Conservation (phyloP, 2,113 vertebrate genomes). For the Sinocyclocheilus maitianheensis region DNA sequence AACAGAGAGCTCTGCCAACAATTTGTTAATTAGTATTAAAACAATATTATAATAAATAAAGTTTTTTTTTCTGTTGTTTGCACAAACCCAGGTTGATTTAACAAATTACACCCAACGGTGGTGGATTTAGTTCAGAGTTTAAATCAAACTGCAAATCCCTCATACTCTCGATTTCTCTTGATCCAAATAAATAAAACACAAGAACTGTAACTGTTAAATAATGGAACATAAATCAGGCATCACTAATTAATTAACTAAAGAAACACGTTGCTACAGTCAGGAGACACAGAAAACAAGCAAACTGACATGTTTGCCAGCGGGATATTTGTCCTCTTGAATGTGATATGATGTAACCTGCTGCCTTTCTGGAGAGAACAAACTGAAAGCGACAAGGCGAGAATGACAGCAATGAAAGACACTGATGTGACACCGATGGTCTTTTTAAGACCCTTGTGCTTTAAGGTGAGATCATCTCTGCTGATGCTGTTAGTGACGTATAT, state of each 20-base stretch:
- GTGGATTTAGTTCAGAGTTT: not conserved
- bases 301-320: not conserved
- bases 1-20: too few relatives aligned
- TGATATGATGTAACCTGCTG: not conserved
- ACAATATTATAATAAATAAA: too few relatives aligned
- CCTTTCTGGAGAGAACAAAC: not conserved
- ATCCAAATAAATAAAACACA: not conserved
- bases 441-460: too few relatives aligned
- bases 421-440: not conserved
- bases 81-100: not conserved
- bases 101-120: not conserved
- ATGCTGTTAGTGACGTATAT: not conserved
- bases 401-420: not conserved
- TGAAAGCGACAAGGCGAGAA: not conserved
- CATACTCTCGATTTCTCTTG: not conserved
- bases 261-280: not conserved
- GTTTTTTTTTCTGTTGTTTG: not conserved
- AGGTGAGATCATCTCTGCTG: not conserved
- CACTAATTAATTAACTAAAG: constrained; percentile 13
- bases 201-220: not conserved
- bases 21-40: too few relatives aligned
- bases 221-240: constrained; percentile 5
- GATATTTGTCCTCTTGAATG: not conserved
- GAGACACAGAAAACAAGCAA: not conserved
- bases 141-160: not conserved